These are phyloP conservation scores for Aphodius granarius DNA, from an alignment of 2,888 invertebrate genomes.

Conservation along the genomic window DNA sequence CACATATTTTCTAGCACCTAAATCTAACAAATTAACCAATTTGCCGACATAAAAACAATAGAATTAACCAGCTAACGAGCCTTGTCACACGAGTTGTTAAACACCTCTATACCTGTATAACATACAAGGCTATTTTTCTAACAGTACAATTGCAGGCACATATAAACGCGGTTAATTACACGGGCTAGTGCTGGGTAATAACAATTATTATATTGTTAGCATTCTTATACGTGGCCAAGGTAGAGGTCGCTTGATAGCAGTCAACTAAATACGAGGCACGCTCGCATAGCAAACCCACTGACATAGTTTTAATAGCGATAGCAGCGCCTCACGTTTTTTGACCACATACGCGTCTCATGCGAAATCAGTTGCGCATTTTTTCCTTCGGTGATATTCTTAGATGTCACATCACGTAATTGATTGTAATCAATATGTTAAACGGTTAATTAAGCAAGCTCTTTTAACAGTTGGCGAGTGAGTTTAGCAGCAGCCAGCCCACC, in stretches of 20 bases:
- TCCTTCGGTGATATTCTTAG: neutral
- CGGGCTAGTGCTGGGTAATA: neutral
- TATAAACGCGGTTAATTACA: neutral
- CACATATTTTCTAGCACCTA: too few species aligned
- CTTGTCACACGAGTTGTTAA: neutral
- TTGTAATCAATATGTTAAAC: neutral
- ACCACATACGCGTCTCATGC: neutral
- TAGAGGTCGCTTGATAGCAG: neutral
- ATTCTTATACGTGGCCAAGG: neutral
- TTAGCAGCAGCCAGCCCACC: too few species aligned
- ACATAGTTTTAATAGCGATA: neutral
- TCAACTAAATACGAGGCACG: neutral
- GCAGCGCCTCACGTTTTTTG: neutral
- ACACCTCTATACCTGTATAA: neutral
- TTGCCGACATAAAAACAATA: neutral
- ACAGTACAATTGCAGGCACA: neutral
- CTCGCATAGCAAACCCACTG: neutral
- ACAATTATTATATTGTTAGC: neutral
- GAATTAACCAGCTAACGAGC: neutral
- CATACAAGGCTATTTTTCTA: neutral
- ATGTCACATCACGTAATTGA: neutral
- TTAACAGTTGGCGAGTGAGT: too few species aligned
- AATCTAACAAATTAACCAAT: neutral
- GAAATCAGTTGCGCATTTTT: neutral
- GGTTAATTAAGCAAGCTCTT: neutral